Conservation (phyloP, 2,888 invertebrate genomes). For the Trichopria drosophilae region DNA sequence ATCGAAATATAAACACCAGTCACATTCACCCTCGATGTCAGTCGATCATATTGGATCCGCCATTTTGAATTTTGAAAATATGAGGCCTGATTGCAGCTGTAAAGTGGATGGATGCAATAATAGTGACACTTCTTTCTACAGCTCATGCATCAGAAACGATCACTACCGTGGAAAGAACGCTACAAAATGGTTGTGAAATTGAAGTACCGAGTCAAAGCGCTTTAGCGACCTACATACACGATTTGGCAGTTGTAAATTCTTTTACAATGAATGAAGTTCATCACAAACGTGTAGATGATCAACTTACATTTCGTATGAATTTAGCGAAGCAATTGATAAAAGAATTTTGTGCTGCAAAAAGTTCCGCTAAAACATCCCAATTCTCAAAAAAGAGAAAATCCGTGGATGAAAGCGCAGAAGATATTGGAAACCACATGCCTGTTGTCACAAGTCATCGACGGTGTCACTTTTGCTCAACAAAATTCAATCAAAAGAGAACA, state of each 20-base stretch:
- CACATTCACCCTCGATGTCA: no score
- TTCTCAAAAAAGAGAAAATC: background rate
- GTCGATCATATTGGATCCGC: no score
- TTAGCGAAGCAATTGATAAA: background rate
- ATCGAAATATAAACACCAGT: no score
- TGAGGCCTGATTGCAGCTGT: no score
- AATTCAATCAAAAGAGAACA: background rate
- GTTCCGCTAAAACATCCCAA: background rate
- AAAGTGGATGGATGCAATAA: no score
- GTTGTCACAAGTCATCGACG: background rate
- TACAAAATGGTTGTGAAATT: no score
- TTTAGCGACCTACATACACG: no score
- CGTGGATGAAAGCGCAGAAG: background rate
- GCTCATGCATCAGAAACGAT: no score
- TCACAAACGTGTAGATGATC: conserved; percentile 4
- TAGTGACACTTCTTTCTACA: no score
- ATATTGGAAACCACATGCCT: background rate
- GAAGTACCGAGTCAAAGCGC: no score
- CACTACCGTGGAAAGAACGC: no score
- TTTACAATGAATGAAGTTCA: conserved; percentile 1
- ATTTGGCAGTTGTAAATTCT: background rate
- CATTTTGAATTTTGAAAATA: no score
- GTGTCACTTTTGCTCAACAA: background rate
- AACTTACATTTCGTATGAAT: conserved; percentile 2
- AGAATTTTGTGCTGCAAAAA: background rate